A percentile compares a stretch with the other conserved stretches of the same genome.
Evolutionary conservation across 2,888 invertebrate genomes (phyloP).

Genomic region (Stratiomys singularior): DNA sequence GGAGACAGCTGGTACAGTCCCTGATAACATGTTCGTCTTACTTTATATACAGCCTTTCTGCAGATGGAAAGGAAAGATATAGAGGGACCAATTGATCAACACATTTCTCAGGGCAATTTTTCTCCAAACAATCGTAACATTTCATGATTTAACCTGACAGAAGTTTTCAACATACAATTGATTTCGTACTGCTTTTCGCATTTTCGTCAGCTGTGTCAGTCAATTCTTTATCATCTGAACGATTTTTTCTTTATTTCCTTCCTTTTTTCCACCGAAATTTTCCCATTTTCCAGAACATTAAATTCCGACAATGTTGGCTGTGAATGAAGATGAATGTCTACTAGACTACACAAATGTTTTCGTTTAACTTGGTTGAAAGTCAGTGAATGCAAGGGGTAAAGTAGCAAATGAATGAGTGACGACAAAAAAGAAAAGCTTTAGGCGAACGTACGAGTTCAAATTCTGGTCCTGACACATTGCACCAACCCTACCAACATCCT

Average conservation of each 20-base stretch:
- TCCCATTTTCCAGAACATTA: constrained; percentile 41
- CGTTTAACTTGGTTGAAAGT: not conserved
- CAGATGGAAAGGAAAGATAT: too few relatives aligned
- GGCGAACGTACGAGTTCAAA: constrained; percentile 17
- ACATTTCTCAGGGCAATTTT: too few relatives aligned
- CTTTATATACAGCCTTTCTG: too few relatives aligned
- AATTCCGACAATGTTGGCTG: constrained; percentile 18
- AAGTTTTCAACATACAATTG: too few relatives aligned
- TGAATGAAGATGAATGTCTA: constrained; percentile 43
- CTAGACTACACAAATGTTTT: constrained; percentile 33
- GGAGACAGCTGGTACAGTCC: too few relatives aligned
- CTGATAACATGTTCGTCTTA: too few relatives aligned
- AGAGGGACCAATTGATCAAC: too few relatives aligned
- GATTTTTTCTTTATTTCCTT: not conserved
- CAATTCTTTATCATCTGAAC: not conserved
- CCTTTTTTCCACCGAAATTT: not conserved
- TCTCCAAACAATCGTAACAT: too few relatives aligned
- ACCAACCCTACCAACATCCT: not conserved
- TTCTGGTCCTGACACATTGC: constrained; percentile 15
- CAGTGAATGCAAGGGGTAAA: not conserved
- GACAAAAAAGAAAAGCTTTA: not conserved
- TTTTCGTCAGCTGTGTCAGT: not conserved
- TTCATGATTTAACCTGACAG: too few relatives aligned
- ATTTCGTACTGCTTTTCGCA: too few relatives aligned
- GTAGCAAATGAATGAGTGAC: constrained; percentile 17